Evolutionary conservation across 2,113 vertebrate species (phyloP), one percentile per base, ranked within the genome.

Genomic region (Coregonus clupeaformis): DNA sequence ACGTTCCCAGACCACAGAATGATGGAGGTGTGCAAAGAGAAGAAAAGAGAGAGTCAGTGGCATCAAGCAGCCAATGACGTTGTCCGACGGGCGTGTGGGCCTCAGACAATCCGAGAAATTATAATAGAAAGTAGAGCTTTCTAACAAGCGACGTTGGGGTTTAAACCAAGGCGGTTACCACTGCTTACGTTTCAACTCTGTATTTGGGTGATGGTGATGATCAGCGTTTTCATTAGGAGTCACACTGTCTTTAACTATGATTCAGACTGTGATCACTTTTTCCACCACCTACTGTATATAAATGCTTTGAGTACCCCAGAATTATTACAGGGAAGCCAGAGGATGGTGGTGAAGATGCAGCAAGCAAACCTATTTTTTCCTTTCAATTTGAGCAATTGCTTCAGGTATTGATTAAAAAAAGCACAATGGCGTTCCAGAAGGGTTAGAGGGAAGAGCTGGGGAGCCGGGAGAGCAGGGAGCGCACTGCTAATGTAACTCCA

Each of bases 361-460:
- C 82, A 90, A 87, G 86, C 84, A 91, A 88, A 86, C 86, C 82
- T 86, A 80, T 85, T 85, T 89, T 89, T 88, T 85, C 87, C 88
- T 90, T 93, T 94, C 94, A 87, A 92, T 94, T 92, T 92, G 85
- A 89, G 93, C 90, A 90, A 92, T 90, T 90, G 91, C 89, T 92
- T 88, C 72, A 82, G 84, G 88, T 96, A 98, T 97, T 92, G 96
- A 98, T 95, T 91, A 88, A 87, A 91, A 66, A 77, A 65, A 84
- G 89, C 95, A 91, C 92, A 94, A 95, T 95, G 95, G 94, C 92
- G 93, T 93, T 95, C 93, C 92, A 94, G 92, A 94, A 95, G 95
- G 92, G 71, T 4, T 59, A 92, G 94, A 91, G 93, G 94, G 93
- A 93, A 93, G 7, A 83, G 90, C 79, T 93, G 88, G 83, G 65